Evolutionary conservation across 2,113 vertebrate species (phyloP).

Genomic region (Oryzias melastigma): DNA sequence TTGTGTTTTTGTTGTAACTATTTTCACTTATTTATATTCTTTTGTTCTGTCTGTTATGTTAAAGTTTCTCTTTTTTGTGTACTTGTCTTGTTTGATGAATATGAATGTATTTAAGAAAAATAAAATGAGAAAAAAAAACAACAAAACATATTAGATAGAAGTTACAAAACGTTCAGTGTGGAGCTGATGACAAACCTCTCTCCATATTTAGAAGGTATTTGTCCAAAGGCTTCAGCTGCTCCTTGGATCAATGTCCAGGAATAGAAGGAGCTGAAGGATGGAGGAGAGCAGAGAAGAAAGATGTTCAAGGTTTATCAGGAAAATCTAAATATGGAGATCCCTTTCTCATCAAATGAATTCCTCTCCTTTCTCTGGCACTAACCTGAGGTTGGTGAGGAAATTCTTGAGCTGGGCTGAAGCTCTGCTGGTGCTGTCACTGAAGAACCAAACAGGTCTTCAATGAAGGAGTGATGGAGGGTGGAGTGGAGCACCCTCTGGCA

Average conservation of each 20-base stretch:
- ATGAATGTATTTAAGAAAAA: too few relatives aligned
- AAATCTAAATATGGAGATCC: too few relatives aligned
- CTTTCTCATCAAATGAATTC: background rate
- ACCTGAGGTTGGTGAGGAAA: constrained; percentile 3
- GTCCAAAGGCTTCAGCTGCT: constrained; percentile 48
- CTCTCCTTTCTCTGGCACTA: background rate
- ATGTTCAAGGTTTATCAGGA: background rate
- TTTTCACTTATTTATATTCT: too few relatives aligned
- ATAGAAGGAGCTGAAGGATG: constrained; percentile 64
- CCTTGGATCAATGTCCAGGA: constrained; percentile 82
- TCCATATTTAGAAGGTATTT: constrained; percentile 77
- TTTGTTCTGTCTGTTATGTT: too few relatives aligned
- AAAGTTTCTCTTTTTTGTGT: too few relatives aligned
- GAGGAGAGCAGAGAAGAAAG: background rate
- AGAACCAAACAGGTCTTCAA: constrained; percentile 6
- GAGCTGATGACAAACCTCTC: constrained; percentile 24
- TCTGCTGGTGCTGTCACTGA: constrained; percentile 73
- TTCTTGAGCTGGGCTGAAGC: background rate
- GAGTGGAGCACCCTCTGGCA: background rate
- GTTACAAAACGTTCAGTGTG: background rate
- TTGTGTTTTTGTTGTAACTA: too few relatives aligned
- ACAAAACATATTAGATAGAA: background rate
- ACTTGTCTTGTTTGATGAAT: too few relatives aligned
- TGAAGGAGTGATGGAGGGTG: constrained; percentile 43
- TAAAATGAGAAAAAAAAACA: background rate